Base-by-base conservation (phyloP, 2,888 invertebrate species). In the Prosapia bicincta region DNA sequence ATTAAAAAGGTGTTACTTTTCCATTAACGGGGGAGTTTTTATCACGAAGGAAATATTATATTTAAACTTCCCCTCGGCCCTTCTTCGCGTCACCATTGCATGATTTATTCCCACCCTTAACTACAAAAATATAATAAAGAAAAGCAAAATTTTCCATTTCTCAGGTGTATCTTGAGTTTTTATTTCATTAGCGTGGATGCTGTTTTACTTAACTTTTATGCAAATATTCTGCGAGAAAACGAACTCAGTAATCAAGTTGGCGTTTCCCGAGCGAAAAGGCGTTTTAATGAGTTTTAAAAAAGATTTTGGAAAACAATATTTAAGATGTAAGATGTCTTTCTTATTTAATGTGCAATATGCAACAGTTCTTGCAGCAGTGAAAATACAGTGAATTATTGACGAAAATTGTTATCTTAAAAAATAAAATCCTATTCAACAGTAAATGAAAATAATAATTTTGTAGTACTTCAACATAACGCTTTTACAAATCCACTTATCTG, bases 21-120 rank as follows among this genome's bases (percentile, higher is more conserved):
- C 76, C 76, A 76, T 76, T 76, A 76, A 72, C 74, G 69, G 65
- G 71, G 67, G 38, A 71, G 5, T 76, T 76, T 76, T 76, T 76
- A 76, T 76, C 76, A 71, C 66, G 30, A 24, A 76, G 78, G 81
- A 81, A 81, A 81, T 81, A 81, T 81, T 82, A 81, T 80, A 54
- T 54, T 54, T 54, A 20, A 54, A 20, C 54, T 54, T 80, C 69
- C 72, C 72, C 26, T 32, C 68, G 30, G 68, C 26, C 43, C 72
- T 20, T 74, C 65, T 32, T 30, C 76, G 71, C 69, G 69, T 69
- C 76, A 28, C 20, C 54, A 54, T 20, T 54, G 68, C 68, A 30
- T 69, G 75, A 76, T 75, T 75, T 75, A 72, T 75, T 72, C 72
- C 43, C 24, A 38, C 74, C 77, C 74, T 72, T 69, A 65, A 26